Evolutionary conservation across 2,797 vertebrate genomes (phyloP).

Genomic region (Tapirus indicus): DNA sequence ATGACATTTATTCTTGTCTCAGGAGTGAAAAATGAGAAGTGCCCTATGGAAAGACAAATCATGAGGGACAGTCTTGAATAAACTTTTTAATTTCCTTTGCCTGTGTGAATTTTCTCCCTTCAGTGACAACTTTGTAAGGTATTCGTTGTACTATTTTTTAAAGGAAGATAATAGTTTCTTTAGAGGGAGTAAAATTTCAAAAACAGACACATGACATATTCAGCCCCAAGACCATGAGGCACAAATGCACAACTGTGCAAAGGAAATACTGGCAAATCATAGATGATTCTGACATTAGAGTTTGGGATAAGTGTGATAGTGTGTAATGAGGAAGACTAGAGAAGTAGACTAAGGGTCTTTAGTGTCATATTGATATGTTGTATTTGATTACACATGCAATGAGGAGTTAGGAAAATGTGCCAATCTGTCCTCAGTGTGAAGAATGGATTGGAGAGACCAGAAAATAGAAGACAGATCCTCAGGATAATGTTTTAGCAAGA

Average conservation of each 20-base stretch:
- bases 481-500: not conserved
- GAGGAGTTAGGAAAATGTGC: not conserved
- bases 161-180: not conserved
- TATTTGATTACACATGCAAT: not conserved
- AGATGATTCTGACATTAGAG: not conserved
- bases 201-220: not conserved
- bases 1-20: not conserved
- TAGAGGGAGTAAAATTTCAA: not conserved
- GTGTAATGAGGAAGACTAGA: not conserved
- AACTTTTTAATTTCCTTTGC: not conserved
- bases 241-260: not conserved
- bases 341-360: not conserved
- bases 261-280: not conserved
- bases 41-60: not conserved
- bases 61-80: not conserved
- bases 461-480: not conserved
- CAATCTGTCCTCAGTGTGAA: not conserved
- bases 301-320: not conserved
- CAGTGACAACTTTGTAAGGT: not conserved
- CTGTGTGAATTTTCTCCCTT: not conserved
- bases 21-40: not conserved
- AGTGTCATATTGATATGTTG: not conserved
- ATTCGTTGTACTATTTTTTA: not conserved
- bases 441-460: not conserved
- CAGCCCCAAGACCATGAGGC: not conserved